Base-by-base conservation (phyloP, 2,113 vertebrate genomes). In the Gavia stellata region DNA sequence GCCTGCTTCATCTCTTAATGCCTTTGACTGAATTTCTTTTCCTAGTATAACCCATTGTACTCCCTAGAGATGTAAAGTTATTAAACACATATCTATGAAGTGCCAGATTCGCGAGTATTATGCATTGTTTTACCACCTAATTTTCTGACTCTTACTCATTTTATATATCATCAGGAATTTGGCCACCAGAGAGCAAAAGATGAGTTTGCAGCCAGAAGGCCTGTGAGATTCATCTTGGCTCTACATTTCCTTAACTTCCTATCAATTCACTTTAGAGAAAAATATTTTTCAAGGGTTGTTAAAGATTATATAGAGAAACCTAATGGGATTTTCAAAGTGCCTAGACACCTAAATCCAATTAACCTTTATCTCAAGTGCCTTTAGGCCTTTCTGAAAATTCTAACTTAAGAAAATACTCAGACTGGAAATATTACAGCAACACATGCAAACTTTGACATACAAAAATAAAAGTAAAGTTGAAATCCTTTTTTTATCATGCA, bases 291-390 rank as follows among this genome's bases (percentile, higher is more conserved):
- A 85, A 81, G 10, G 16, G 18, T 61, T 89, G 19, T 70, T 95
- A 74, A 87, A 58, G 31, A 90, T 88, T 96, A 61, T n/a, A 68
- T 31, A 73, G 38, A 68, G n/a, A 16, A 77, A 44, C 2, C 21
- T 75, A 94, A 18, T 63, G 38, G 26, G 44, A 84, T 91, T 92
- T 93, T 91, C 52, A 61, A 63, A 87, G 24, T 79, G 34, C 70
- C 17, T 87, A 68, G 65, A 67, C 70, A 92, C 25, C 34, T 56
- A 92, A 85, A 87, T 95, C 87, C 31, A 94, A 94, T 91, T 96
- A 94, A 90, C 81, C 71, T 92, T 96, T 96, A 91, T 81, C 86
- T 95, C 28, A 89, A 85, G 23, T 68, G 28, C 68, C 55, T 90
- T 87, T 77, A 75, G 62, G 40, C 8, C 62, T 93, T 82, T 62